Evolutionary conservation across 1,140 invertebrate genomes (phyloP).

Genomic region (Dicyema japonicum): DNA sequence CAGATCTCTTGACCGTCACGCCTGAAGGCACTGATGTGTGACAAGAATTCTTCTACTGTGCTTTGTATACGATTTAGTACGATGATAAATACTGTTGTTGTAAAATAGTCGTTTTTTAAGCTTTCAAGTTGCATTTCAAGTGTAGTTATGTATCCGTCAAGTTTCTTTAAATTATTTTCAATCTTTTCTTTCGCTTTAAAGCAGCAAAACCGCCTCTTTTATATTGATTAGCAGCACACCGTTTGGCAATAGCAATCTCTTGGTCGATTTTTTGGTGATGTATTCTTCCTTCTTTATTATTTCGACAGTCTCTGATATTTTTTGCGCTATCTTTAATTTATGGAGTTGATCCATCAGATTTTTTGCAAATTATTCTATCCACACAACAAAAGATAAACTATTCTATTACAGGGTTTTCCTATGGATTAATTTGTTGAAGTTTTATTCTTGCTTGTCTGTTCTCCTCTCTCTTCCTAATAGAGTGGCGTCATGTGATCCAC

Average conservation of each 20-base stretch:
- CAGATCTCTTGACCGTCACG: conserved; percentile 78
- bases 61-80: too few relatives aligned
- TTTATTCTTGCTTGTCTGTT: too few relatives aligned
- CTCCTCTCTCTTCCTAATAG: too few relatives aligned
- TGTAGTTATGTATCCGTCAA: conserved; percentile 84
- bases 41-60: too few relatives aligned
- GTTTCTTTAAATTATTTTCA: conserved; percentile 79
- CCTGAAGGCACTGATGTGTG: too few relatives aligned
- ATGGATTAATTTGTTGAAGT: too few relatives aligned
- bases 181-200: conserved; percentile 77
- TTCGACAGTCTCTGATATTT: conserved; percentile 58
- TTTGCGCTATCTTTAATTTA: conserved; percentile 83
- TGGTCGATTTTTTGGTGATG: conserved; percentile 70
- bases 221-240: conserved; percentile 79
- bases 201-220: conserved; percentile 84
- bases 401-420: too few relatives aligned
- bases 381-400: too few relatives aligned
- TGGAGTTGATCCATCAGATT: too few relatives aligned
- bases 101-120: conserved; percentile 87
- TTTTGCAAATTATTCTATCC: too few relatives aligned
- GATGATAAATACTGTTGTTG: conserved; percentile 73
- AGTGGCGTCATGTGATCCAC: too few relatives aligned
- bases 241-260: conserved; percentile 49
- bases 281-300: conserved; percentile 89
- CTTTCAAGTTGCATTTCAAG: conserved; percentile 91